Evolutionary conservation across 2,888 invertebrate genomes (phyloP).

Genomic region (Sphinx pinastri): DNA sequence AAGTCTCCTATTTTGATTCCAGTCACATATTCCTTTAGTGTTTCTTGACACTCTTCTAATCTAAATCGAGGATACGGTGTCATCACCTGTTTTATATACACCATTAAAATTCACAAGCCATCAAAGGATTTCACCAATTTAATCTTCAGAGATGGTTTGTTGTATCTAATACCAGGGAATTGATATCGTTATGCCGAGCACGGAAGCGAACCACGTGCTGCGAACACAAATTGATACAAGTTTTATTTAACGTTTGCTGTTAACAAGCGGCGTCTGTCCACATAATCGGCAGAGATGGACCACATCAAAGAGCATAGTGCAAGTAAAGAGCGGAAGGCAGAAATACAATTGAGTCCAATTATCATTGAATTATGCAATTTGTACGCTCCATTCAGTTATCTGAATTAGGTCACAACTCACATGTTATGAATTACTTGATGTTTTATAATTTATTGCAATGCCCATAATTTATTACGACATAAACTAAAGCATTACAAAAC

Average conservation of each 20-base stretch:
- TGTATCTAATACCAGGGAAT: constrained; percentile 54
- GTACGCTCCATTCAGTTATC: neutral
- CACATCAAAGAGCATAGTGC: constrained; percentile 57
- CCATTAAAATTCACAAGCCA: constrained; percentile 49
- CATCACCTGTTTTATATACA: constrained; percentile 32
- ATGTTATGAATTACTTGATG: neutral
- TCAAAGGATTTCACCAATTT: constrained; percentile 52
- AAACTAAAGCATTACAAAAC: too few species aligned
- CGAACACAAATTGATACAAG: constrained; percentile 70
- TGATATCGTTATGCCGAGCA: constrained; percentile 57
- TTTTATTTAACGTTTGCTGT: constrained; percentile 53
- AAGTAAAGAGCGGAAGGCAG: constrained; percentile 54
- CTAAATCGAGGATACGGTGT: constrained; percentile 26
- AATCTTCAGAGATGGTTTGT: constrained; percentile 64
- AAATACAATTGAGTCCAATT: constrained; percentile 10
- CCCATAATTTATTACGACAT: neutral
- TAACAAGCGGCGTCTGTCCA: constrained; percentile 51
- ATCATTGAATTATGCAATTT: constrained; percentile 7
- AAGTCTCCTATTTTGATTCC: constrained; percentile 12
- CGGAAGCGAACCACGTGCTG: constrained; percentile 61
- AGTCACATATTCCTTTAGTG: constrained; percentile 13
- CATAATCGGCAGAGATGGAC: constrained; percentile 45
- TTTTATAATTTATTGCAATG: neutral
- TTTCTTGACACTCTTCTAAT: constrained; percentile 19
- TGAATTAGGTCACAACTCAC: neutral